Evolutionary conservation across 2,113 vertebrate species (phyloP).

Genomic region (Hystrix brachyura): DNA sequence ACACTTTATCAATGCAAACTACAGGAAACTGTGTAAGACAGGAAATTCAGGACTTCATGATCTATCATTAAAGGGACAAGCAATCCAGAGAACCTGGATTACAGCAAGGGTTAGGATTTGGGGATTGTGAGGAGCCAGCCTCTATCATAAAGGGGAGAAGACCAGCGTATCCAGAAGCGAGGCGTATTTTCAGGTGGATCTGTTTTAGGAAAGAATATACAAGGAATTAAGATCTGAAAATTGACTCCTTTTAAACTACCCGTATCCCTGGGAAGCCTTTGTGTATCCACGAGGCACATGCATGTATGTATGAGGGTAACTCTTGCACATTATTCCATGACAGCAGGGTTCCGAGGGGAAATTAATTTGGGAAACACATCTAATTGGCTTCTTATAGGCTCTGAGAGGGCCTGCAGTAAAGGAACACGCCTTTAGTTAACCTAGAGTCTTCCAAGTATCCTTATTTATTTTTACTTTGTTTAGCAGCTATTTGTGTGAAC

Average conservation of each 20-base stretch:
- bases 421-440: background rate
- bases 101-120: background rate
- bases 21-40: background rate
- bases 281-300: background rate
- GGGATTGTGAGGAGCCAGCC: background rate
- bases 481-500: background rate
- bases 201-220: background rate
- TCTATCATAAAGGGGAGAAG: background rate
- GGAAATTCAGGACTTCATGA: background rate
- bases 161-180: background rate
- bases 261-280: background rate
- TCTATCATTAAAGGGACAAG: background rate
- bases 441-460: background rate
- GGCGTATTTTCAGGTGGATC: background rate
- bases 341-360: background rate
- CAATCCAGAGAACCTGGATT: background rate
- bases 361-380: background rate
- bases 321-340: background rate
- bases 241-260: background rate
- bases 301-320: background rate
- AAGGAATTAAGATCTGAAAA: background rate
- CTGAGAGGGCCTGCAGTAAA: background rate
- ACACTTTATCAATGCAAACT: background rate
- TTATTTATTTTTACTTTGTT: conserved; percentile 17
- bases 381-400: background rate